phyloP scores from a whole-genome alignment of 2,888 invertebrate genomes.

The Thysanoteuthis rhombus region DNA sequence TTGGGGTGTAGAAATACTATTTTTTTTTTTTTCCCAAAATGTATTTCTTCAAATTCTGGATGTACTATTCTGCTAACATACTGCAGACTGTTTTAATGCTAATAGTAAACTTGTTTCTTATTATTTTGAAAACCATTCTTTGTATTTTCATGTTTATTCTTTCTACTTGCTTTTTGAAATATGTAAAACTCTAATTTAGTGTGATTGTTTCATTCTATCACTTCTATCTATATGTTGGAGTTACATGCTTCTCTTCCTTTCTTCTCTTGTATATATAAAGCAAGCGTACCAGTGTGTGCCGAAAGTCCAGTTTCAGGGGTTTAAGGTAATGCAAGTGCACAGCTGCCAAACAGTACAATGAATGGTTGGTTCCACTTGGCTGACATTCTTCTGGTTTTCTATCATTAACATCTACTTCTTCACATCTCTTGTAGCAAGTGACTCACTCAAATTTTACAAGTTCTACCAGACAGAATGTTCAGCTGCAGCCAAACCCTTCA shows the following conservation, averaged over 20 bases:
- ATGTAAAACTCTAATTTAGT: neutral
- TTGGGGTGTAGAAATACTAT: neutral
- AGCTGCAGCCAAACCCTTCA: conserved; percentile 22
- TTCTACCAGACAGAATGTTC: conserved; percentile 15
- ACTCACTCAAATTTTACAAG: neutral
- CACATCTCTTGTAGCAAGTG: neutral
- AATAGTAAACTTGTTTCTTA: too few species aligned
- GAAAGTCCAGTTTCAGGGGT: conserved; percentile 31
- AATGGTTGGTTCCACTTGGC: neutral
- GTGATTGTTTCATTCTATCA: neutral
- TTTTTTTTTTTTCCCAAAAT: neutral
- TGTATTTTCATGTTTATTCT: neutral
- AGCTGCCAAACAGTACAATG: conserved; percentile 17
- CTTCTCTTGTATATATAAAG: conserved; percentile 27
- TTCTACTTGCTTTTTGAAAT: neutral
- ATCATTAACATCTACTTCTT: neutral
- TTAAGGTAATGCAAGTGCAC: conserved; percentile 30
- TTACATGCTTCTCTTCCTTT: conserved; percentile 27
- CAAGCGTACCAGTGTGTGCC: conserved; percentile 31
- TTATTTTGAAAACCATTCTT: too few species aligned
- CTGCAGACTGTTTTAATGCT: neutral
- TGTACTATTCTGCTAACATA: neutral
- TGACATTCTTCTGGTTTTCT: neutral
- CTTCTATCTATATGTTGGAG: neutral
- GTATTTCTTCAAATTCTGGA: neutral